Evolutionary conservation across 2,888 invertebrate genomes (phyloP).

Genomic region (Tanytarsus gracilentus): DNA sequence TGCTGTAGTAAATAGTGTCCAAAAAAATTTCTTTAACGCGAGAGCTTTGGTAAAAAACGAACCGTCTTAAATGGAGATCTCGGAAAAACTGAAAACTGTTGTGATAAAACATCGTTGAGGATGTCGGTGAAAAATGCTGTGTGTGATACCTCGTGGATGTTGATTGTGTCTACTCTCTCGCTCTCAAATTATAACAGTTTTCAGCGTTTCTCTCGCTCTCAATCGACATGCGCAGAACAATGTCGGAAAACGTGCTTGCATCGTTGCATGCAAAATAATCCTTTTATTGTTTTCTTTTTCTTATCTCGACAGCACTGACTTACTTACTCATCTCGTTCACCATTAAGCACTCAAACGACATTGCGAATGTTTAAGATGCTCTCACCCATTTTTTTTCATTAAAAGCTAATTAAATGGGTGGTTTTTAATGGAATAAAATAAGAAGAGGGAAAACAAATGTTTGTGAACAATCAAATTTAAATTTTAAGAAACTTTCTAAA

Average conservation of each 20-base stretch:
- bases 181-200: constrained; percentile 17
- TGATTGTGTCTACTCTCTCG: background rate
- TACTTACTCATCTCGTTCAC: too few relatives aligned
- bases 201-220: background rate
- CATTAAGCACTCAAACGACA: background rate
- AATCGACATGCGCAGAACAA: constrained; percentile 5
- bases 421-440: too few relatives aligned
- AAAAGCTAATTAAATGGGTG: constrained; percentile 7
- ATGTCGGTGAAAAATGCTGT: background rate
- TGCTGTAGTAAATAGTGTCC: too few relatives aligned
- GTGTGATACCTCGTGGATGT: background rate
- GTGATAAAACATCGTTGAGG: background rate
- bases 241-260: background rate
- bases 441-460: too few relatives aligned
- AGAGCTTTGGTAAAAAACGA: background rate
- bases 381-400: constrained; percentile 4
- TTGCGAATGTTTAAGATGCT: background rate
- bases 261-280: background rate
- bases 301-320: too few relatives aligned
- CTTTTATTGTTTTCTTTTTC: background rate
- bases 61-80: constrained; percentile 19
- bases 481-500: too few relatives aligned
- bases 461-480: too few relatives aligned
- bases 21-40: background rate
- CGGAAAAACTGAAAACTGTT: constrained; percentile 15